Evolutionary conservation across 2,797 vertebrate species (phyloP).

Genomic region (Cetoscarus ocellatus): DNA sequence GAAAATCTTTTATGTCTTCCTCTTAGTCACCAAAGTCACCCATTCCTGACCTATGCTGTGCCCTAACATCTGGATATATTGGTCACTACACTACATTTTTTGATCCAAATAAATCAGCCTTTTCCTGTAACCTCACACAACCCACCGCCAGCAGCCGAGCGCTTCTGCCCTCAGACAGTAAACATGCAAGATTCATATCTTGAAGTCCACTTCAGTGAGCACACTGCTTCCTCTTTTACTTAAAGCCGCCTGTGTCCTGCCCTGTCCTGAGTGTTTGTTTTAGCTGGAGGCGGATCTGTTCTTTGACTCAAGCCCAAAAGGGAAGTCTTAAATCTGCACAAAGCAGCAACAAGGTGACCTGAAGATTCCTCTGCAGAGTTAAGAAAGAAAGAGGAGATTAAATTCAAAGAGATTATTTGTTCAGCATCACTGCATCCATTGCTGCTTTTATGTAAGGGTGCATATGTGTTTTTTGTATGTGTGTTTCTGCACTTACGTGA

Average conservation of each 20-base stretch:
- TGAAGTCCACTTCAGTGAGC: slow-evolving; percentile 44
- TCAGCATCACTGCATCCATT: slow-evolving; percentile 67
- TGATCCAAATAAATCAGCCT: slow-evolving; percentile 13
- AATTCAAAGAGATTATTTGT: slow-evolving; percentile 70
- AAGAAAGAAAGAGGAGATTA: slow-evolving; percentile 39
- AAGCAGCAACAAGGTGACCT: slow-evolving; percentile 58
- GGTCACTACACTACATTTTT: not conserved
- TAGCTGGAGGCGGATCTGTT: slow-evolving; percentile 67
- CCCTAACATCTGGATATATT: slow-evolving; percentile 35
- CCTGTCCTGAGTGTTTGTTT: slow-evolving; percentile 49
- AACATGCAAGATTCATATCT: slow-evolving; percentile 55
- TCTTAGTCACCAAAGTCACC: too few species aligned
- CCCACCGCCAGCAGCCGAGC: slow-evolving; percentile 23
- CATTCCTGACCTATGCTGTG: not conserved
- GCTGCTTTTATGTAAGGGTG: slow-evolving; percentile 52
- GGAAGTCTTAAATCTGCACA: slow-evolving; percentile 77
- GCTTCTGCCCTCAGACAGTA: slow-evolving; percentile 31
- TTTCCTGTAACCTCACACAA: slow-evolving; percentile 21
- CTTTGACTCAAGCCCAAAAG: slow-evolving; percentile 70
- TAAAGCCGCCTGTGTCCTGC: slow-evolving; percentile 42
- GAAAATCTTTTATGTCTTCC: too few species aligned
- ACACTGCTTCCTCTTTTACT: slow-evolving; percentile 39
- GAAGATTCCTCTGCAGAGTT: slow-evolving; percentile 31
- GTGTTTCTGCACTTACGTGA: not conserved
- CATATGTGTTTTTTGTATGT: slow-evolving; percentile 55